Percentiles rank a stretch among this genome's conserved stretches.
Evolutionary conservation across 2,888 invertebrate species (phyloP).

Genomic region (Horisme vitalbata): DNA sequence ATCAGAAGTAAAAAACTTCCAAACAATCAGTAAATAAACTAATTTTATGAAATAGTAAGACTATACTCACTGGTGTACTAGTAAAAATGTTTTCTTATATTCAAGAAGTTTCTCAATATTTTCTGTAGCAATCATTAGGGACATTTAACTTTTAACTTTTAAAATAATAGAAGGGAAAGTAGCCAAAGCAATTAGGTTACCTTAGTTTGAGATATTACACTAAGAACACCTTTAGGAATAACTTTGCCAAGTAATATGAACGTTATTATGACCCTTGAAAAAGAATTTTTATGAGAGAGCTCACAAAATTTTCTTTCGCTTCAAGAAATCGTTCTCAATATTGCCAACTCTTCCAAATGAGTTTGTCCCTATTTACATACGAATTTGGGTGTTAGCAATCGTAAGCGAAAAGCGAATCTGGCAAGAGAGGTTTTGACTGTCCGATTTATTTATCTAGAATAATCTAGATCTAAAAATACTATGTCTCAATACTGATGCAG

Average conservation of each 20-base stretch:
- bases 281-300: slow-evolving; percentile 12
- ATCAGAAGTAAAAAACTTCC: no score
- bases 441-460: slow-evolving; percentile 25
- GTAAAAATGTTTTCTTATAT: no score
- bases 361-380: slow-evolving; percentile 23
- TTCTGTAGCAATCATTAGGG: no score
- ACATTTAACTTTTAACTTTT: no score
- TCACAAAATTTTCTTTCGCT: slow-evolving; percentile 2
- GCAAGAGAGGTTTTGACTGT: slow-evolving; percentile 20
- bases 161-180: no score
- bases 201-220: slow-evolving; percentile 11
- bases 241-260: slow-evolving; percentile 5
- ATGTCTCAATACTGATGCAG: slow-evolving; percentile 20
- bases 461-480: slow-evolving; percentile 30
- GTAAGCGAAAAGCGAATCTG: slow-evolving; percentile 26
- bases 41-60: no score
- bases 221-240: slow-evolving; percentile 11
- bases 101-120: no score
- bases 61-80: no score
- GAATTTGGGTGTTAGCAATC: slow-evolving; percentile 4
- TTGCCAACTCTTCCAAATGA: slow-evolving; percentile 18
- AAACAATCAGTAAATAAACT: no score
- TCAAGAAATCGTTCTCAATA: slow-evolving; percentile 10
- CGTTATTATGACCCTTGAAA: slow-evolving; percentile 12
- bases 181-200: background rate